These are phyloP conservation scores for Mobula hypostoma DNA, from an alignment of 2,113 vertebrate genomes.

Conservation along the genomic window DNA sequence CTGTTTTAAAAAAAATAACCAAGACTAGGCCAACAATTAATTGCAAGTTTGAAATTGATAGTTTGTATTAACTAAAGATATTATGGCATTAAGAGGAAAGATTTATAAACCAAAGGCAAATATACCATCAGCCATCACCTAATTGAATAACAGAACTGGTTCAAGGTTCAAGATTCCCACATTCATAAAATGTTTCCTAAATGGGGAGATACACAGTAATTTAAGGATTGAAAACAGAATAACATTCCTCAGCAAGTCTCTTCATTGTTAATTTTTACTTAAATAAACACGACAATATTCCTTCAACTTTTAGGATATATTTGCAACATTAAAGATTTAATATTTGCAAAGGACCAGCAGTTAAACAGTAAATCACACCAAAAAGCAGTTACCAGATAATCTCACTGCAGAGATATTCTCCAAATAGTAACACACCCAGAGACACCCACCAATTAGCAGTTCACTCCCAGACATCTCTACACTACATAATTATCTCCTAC, in stretches of 20 bases:
- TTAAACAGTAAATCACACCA: too few species aligned
- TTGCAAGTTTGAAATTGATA: too few species aligned
- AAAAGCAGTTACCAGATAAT: too few species aligned
- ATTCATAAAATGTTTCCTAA: not conserved
- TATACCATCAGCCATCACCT: too few species aligned
- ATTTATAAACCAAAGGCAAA: too few species aligned
- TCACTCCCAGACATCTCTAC: not conserved
- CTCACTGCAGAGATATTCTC: too few species aligned
- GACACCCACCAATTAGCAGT: not conserved
- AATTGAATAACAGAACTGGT: too few species aligned
- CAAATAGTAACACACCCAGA: not conserved
- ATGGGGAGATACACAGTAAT: not conserved
- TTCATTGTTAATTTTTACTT: not conserved
- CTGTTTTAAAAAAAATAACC: too few species aligned
- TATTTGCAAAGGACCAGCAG: not conserved
- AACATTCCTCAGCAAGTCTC: not conserved
- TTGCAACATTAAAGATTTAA: not conserved
- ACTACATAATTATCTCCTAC: not conserved
- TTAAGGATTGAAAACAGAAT: not conserved
- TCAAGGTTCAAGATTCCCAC: too few species aligned
- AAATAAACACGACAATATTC: not conserved
- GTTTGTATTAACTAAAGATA: too few species aligned
- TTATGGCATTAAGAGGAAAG: too few species aligned
- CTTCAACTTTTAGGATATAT: not conserved
- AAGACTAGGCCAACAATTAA: too few species aligned